A percentile compares a stretch with the other conserved stretches of the same genome.
phyloP scores from a whole-genome alignment of 2,113 vertebrate species.

The Lophura nycthemera region DNA sequence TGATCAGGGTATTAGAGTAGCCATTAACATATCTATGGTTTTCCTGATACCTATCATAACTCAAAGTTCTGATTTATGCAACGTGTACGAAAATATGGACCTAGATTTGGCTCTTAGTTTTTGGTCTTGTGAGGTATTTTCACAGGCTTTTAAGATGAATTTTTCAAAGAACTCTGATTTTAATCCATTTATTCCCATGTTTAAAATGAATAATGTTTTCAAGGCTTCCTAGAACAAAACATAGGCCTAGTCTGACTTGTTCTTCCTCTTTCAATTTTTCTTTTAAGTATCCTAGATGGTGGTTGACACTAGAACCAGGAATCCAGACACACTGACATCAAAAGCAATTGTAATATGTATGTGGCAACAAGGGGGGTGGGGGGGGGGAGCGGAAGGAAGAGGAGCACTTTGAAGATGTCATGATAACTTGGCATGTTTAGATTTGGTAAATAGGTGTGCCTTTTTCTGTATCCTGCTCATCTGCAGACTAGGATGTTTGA shows the following conservation, averaged over 20 bases:
- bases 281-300: slow-evolving; percentile 53
- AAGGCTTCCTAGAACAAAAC: slow-evolving; percentile 8
- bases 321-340: slow-evolving; percentile 68
- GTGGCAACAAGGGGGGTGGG: slow-evolving; percentile 63
- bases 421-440: slow-evolving; percentile 70
- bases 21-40: background rate
- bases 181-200: background rate
- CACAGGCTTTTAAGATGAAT: background rate
- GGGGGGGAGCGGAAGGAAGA: slow-evolving; percentile 71
- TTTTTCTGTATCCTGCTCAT: slow-evolving; percentile 72
- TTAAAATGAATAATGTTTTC: slow-evolving; percentile 24
- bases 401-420: slow-evolving; percentile 70
- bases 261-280: slow-evolving; percentile 64
- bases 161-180: background rate
- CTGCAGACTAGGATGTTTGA: slow-evolving; percentile 66
- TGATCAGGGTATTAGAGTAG: background rate
- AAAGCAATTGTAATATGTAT: slow-evolving; percentile 65
- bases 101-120: background rate
- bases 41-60: background rate
- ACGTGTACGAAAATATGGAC: background rate
- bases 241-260: slow-evolving; percentile 15
- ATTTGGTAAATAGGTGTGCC: slow-evolving; percentile 70
- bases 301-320: slow-evolving; percentile 55
- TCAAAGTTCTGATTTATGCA: background rate
- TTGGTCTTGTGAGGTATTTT: background rate